phyloP scores from a whole-genome alignment of 2,797 vertebrate species.

The Scomberomorus guttatus region DNA sequence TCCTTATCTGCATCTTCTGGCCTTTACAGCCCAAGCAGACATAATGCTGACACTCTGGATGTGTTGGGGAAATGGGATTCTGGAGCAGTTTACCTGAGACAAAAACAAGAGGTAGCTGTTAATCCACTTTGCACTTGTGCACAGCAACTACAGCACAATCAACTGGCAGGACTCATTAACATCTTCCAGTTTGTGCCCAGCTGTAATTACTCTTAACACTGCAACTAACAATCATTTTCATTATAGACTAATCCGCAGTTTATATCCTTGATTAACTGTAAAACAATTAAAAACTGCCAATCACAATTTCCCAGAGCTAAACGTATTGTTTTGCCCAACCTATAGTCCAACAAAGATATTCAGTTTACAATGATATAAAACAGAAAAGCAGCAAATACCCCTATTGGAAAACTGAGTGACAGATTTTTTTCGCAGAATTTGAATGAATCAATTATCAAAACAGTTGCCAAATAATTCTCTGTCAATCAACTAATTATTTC shows the following conservation, averaged over 20 bases:
- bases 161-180: background rate
- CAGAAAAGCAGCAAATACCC: too few relatives aligned
- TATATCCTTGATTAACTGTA: background rate
- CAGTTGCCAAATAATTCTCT: too few relatives aligned
- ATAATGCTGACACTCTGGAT: slow-evolving; percentile 95
- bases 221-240: background rate
- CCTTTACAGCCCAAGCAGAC: slow-evolving; percentile 96
- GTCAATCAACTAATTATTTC: too few relatives aligned
- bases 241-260: background rate
- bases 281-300: background rate
- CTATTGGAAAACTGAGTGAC: too few relatives aligned
- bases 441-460: too few relatives aligned
- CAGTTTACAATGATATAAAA: background rate
- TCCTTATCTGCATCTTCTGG: slow-evolving; percentile 95
- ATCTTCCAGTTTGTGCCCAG: background rate
- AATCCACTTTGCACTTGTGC: background rate
- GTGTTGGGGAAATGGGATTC: slow-evolving; percentile 93
- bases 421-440: too few relatives aligned
- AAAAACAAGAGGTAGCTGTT: slow-evolving; percentile 42
- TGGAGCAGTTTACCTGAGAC: slow-evolving; percentile 93
- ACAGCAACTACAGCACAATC: background rate
- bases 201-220: background rate
- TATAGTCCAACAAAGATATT: too few relatives aligned
- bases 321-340: background rate
- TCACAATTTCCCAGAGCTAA: background rate